phyloP scores from a whole-genome alignment of 2,888 invertebrate genomes.

The Ophion ventricosus region DNA sequence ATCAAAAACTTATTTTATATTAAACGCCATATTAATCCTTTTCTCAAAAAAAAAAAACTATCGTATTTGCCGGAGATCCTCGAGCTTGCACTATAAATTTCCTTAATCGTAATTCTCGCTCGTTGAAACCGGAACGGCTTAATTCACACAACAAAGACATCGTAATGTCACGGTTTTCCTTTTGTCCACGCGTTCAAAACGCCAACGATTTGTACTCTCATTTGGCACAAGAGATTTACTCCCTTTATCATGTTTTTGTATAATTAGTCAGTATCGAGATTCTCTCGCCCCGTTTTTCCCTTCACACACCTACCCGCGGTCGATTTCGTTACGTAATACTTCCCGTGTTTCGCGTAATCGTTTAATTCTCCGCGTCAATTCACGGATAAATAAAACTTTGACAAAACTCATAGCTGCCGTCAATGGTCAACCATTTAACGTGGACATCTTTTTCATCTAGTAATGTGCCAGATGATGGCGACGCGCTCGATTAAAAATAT shows the following conservation, averaged over 20 bases:
- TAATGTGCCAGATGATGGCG: neutral
- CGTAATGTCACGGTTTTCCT: slow-evolving; percentile 25
- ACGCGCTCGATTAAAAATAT: neutral
- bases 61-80: slow-evolving; percentile 35
- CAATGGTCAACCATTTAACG: slow-evolving; percentile 6
- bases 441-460: neutral
- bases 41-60: slow-evolving; percentile 36
- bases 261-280: slow-evolving; percentile 10
- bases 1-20: slow-evolving; percentile 24
- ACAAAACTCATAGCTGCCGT: neutral
- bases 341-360: neutral
- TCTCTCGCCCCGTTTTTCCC: neutral
- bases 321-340: slow-evolving; percentile 1
- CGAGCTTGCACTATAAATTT: slow-evolving; percentile 19
- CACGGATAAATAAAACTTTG: neutral
- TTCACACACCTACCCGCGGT: neutral
- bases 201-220: slow-evolving; percentile 53
- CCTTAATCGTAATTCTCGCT: slow-evolving; percentile 21
- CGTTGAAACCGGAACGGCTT: slow-evolving; percentile 16
- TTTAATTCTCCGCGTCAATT: neutral
- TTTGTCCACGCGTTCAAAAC: slow-evolving; percentile 37
- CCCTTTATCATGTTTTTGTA: slow-evolving; percentile 23
- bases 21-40: slow-evolving; percentile 47
- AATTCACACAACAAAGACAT: slow-evolving; percentile 26
- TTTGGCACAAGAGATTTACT: slow-evolving; percentile 44